Evolutionary conservation across 2,888 invertebrate genomes (phyloP).

Genomic region (Andrena trimmerana): DNA sequence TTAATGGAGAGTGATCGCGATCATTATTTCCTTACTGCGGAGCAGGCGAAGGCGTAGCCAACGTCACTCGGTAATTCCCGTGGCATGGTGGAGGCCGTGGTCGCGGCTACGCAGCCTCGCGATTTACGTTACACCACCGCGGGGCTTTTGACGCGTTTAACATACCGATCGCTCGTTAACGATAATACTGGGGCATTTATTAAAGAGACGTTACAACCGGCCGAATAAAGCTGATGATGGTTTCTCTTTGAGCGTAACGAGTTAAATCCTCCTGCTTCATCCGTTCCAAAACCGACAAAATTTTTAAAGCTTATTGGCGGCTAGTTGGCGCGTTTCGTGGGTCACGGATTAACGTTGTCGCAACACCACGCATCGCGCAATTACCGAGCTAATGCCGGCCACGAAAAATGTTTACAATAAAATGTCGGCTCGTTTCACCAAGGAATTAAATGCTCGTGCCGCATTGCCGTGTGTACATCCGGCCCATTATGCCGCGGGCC

Average conservation of each 20-base stretch:
- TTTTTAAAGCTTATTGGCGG: conserved; percentile 57
- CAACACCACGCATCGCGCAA: not conserved
- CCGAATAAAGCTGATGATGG: not conserved
- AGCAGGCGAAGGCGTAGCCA: not conserved
- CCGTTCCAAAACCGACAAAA: conserved; percentile 35
- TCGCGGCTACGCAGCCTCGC: not conserved
- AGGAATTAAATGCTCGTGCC: conserved; percentile 18
- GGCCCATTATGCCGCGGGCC: not conserved
- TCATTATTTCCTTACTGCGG: not conserved
- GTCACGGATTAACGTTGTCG: conserved; percentile 33
- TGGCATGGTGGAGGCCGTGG: not conserved
- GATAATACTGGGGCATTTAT: conserved; percentile 44
- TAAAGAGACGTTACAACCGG: not conserved
- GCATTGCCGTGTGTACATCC: not conserved
- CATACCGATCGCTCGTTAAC: conserved; percentile 44
- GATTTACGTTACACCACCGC: not conserved
- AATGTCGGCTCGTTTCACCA: conserved; percentile 4
- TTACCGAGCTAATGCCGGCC: conserved; percentile 18
- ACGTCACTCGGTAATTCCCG: not conserved
- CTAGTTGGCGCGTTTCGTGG: not conserved
- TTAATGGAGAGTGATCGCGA: not conserved
- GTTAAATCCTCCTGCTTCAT: conserved; percentile 38
- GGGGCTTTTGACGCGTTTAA: conserved; percentile 24
- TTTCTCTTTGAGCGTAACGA: conserved; percentile 28
- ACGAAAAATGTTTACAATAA: conserved; percentile 24